These are phyloP conservation scores for Dasyurus viverrinus DNA, from an alignment of 2,113 vertebrate species.

Conservation along the genomic window DNA sequence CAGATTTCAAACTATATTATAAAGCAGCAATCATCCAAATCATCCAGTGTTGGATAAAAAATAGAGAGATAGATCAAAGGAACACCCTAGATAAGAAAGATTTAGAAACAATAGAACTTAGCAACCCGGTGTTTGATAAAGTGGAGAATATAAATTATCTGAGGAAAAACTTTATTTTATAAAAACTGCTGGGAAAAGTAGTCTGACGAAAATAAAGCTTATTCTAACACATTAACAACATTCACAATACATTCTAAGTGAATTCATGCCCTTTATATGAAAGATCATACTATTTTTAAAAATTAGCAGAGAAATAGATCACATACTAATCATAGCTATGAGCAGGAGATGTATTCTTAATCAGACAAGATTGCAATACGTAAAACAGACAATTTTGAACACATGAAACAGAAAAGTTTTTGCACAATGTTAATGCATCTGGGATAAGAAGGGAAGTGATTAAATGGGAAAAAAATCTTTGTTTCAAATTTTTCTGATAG, in stretches of 20 bases:
- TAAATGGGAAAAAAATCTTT: too few relatives aligned
- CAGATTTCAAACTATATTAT: not conserved
- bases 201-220: not conserved
- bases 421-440: too few relatives aligned
- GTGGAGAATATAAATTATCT: not conserved
- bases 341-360: too few relatives aligned
- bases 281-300: not conserved
- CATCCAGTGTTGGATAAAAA: not conserved
- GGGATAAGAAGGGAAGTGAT: too few relatives aligned
- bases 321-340: too few relatives aligned
- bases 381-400: too few relatives aligned
- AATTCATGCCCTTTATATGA: not conserved
- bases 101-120: not conserved
- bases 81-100: not conserved
- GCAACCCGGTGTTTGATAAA: not conserved
- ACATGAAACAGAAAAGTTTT: too few relatives aligned
- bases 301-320: not conserved
- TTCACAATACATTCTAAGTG: not conserved
- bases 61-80: not conserved
- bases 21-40: too few relatives aligned
- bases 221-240: not conserved
- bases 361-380: too few relatives aligned
- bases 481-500: too few relatives aligned
- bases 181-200: not conserved
- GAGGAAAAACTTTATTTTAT: not conserved